phyloP scores from a whole-genome alignment of 2,888 invertebrate species.

The Empis livida region DNA sequence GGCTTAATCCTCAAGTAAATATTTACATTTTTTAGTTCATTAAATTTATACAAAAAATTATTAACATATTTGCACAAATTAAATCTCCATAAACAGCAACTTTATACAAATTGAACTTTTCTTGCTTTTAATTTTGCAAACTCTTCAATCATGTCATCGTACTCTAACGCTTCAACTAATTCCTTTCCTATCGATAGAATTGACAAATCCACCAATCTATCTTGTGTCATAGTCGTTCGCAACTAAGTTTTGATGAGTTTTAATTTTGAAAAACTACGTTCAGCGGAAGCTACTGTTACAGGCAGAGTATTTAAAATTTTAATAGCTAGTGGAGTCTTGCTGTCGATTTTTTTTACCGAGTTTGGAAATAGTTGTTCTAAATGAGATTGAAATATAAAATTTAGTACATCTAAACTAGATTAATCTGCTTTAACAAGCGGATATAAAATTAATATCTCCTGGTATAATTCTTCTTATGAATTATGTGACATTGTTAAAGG shows the following conservation, averaged over 20 bases:
- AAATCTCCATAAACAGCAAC: not conserved
- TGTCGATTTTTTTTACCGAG: too few relatives aligned
- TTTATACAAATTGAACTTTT: not conserved
- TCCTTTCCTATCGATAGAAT: slow-evolving; percentile 2
- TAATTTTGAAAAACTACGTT: slow-evolving; percentile 6
- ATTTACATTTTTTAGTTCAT: not conserved
- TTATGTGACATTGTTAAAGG: too few relatives aligned
- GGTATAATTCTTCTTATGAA: not conserved
- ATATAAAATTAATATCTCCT: not conserved
- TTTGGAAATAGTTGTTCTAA: slow-evolving; percentile 1
- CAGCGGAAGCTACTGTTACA: slow-evolving; percentile 1
- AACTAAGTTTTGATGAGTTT: slow-evolving; percentile 3
- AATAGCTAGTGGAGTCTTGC: too few relatives aligned
- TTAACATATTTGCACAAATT: not conserved
- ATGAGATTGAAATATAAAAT: not conserved
- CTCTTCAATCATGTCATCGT: not conserved
- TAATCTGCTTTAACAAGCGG: not conserved
- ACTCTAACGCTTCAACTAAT: not conserved
- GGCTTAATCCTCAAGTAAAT: not conserved
- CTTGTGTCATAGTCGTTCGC: slow-evolving; percentile 2
- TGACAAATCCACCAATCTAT: slow-evolving; percentile 2
- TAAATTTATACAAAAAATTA: not conserved
- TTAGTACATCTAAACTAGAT: not conserved
- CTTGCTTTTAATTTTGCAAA: not conserved
- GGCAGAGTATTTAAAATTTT: not conserved